Evolutionary conservation across 2,113 vertebrate genomes (phyloP), one percentile per base, ranked within the genome.

Genomic region (Tinamus guttatus): DNA sequence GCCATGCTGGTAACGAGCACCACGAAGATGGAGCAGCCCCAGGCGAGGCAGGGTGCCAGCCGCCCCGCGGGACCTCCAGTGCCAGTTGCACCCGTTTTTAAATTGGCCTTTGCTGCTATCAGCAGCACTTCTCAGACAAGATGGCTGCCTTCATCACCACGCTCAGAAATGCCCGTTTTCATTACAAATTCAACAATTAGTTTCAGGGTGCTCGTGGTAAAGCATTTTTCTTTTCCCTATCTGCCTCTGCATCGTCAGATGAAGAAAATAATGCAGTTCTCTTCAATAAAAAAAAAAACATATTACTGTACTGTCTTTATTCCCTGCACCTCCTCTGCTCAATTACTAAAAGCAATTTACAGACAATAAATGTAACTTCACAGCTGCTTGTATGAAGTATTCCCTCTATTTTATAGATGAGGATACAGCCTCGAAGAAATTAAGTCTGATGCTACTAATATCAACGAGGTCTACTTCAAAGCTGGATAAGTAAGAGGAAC

Each of bases 321-420:
- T 95, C 75, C 87, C 79, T 96, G 88, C 63, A 94, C 83, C 95
- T 96, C 92, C 95, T 95, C 94, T 94, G 92, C 94, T 96, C 94
- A 93, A 93, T 96, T 94, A 94, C 95, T 96, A 94, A 93, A 95
- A 96, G 94, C 95, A 96, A 96, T 96, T 96, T 96, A 92, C 94
- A 95, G 95, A 96, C 94, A 96, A 96, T 96, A 94, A 96, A 96
- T 95, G 94, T 93, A 96, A 95, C 93, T 93, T 94, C 96, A 94
- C 95, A 96, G 95, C 95, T 95, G 95, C 95, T 90, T 89, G 62
- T 96, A 95, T 92, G 94, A 94, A 97, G 92, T 88, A 90, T 96
- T 96, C 95, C 70, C 90, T 95, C 94, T 93, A 92, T 94, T 96
- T 96, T 96, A 97, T 95, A 97, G 94, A 94, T 93, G 95, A 96